Percentiles rank a stretch among this genome's conserved stretches.
phyloP scores from a whole-genome alignment of 2,888 invertebrate species.

The Callimorpha dominula region DNA sequence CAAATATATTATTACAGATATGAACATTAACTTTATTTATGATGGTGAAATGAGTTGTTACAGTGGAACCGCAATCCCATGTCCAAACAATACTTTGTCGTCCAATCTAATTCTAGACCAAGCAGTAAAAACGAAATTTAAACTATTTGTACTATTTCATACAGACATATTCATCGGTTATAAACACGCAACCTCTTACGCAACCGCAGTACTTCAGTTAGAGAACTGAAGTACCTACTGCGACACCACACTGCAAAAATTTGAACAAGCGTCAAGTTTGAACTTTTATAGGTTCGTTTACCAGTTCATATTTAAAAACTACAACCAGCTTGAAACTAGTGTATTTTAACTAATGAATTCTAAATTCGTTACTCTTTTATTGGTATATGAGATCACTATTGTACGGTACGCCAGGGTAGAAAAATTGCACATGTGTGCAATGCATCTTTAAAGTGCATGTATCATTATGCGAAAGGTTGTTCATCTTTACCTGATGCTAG shows the following conservation, averaged over 20 bases:
- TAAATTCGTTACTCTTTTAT: neutral
- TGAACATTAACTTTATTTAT: too few relatives aligned
- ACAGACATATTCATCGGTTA: neutral
- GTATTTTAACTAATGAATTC: neutral
- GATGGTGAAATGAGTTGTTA: too few relatives aligned
- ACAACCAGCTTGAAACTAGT: neutral
- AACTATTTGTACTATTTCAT: neutral
- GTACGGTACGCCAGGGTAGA: neutral
- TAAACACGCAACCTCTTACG: too few relatives aligned
- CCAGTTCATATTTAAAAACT: too few relatives aligned
- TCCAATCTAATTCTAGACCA: neutral
- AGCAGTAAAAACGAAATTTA: neutral
- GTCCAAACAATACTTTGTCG: too few relatives aligned
- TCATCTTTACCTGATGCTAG: neutral
- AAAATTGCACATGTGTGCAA: neutral
- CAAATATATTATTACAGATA: too few relatives aligned
- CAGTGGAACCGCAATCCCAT: too few relatives aligned
- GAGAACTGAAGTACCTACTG: neutral
- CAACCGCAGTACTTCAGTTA: too few relatives aligned
- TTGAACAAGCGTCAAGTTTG: neutral
- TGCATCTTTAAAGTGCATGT: too few relatives aligned
- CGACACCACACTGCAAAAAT: neutral
- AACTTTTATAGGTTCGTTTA: neutral
- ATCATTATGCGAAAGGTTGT: too few relatives aligned
- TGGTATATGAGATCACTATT: neutral